Evolutionary conservation across 2,113 vertebrate genomes (phyloP).

Genomic region (Microtus ochrogaster): DNA sequence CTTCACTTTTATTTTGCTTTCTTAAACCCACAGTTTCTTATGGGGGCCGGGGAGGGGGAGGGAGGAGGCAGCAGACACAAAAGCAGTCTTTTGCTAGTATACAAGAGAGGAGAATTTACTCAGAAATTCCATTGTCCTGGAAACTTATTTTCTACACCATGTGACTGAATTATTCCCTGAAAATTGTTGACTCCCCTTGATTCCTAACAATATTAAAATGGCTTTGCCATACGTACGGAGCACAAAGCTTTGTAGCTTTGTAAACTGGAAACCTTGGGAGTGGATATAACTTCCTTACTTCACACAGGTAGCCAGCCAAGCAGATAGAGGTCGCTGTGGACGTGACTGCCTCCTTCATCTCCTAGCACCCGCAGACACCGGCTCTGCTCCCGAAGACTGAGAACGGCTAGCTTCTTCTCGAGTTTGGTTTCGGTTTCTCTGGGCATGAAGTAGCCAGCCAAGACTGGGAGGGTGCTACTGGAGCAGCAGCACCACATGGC

Average conservation of each 20-base stretch:
- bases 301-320: not conserved
- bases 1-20: slow-evolving; percentile 7
- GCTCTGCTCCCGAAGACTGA: not conserved
- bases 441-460: not conserved
- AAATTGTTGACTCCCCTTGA: slow-evolving; percentile 24
- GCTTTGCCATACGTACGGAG: not conserved
- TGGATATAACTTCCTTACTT: not conserved
- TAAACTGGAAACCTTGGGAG: not conserved
- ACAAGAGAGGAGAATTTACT: slow-evolving; percentile 18
- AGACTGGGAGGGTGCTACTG: not conserved
- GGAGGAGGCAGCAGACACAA: not conserved
- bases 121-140: slow-evolving; percentile 14
- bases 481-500: fast-evolving
- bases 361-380: not conserved
- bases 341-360: too few relatives aligned
- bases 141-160: not conserved
- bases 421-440: not conserved
- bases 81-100: not conserved
- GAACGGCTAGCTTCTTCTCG: not conserved
- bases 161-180: not conserved
- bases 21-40: slow-evolving; percentile 43
- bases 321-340: not conserved
- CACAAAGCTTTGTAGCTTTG: not conserved
- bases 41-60: too few relatives aligned
- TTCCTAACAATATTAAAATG: slow-evolving; percentile 20